Conservation (phyloP, 2,113 vertebrate species). For the Takifugu bimaculatus region DNA sequence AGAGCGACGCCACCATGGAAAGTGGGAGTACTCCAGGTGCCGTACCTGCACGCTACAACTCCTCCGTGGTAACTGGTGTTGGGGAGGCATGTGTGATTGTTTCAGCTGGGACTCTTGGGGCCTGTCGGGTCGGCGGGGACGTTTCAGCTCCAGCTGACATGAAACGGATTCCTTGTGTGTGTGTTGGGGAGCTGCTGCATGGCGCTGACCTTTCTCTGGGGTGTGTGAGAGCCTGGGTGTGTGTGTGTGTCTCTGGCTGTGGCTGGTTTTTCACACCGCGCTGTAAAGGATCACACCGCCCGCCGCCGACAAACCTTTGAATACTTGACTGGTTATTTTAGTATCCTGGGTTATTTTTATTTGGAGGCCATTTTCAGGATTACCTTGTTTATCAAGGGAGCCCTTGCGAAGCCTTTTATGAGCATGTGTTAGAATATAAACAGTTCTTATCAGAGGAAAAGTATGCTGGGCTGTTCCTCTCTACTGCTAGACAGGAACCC, state of each 20-base stretch:
- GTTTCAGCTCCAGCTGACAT: background rate
- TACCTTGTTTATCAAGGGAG: background rate
- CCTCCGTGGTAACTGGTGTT: constrained; percentile 13
- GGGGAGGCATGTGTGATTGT: constrained; percentile 9
- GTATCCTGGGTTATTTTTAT: no score
- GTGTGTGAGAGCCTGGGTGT: constrained; percentile 6
- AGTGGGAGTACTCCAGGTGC: constrained; percentile 42
- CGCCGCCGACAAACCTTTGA: background rate
- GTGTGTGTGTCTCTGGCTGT: background rate
- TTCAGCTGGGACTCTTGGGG: background rate
- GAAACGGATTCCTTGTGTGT: no score
- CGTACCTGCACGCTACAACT: constrained; percentile 13
- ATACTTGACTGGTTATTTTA: no score
- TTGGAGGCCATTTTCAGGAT: background rate
- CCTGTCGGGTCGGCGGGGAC: background rate
- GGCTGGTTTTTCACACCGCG: constrained; percentile 10
- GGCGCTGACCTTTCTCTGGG: constrained; percentile 3
- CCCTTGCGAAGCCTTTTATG: background rate
- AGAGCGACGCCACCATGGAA: background rate
- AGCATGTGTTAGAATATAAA: background rate
- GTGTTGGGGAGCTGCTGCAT: background rate
- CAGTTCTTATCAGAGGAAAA: constrained; percentile 23
- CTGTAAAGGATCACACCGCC: constrained; percentile 6
- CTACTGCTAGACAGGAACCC: background rate
- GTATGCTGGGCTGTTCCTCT: background rate